Conservation (phyloP, 2,888 invertebrate species). For the Rotaria magnacalcarata region DNA sequence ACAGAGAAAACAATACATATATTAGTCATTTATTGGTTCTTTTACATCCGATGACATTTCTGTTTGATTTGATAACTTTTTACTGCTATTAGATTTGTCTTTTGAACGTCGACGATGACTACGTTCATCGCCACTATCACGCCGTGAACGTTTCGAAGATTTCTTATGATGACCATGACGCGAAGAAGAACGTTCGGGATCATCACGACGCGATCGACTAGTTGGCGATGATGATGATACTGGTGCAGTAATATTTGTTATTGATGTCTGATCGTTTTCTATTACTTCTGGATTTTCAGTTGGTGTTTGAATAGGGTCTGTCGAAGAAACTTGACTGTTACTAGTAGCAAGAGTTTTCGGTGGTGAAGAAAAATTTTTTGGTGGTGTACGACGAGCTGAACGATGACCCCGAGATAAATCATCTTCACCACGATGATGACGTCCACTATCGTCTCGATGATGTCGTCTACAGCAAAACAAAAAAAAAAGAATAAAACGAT, state of each 20-base stretch:
- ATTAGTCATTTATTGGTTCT: slow-evolving; percentile 3
- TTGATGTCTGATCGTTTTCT: background rate
- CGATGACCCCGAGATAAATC: slow-evolving; percentile 16
- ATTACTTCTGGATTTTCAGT: background rate
- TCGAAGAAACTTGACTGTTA: background rate
- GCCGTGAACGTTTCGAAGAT: slow-evolving; percentile 11
- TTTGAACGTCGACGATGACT: slow-evolving; percentile 15
- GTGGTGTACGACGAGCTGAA: background rate
- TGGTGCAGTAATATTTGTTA: background rate
- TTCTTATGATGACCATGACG: slow-evolving; percentile 33
- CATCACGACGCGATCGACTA: slow-evolving; percentile 14
- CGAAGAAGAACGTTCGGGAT: background rate
- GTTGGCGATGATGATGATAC: background rate
- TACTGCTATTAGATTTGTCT: slow-evolving; percentile 27
- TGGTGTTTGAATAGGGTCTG: background rate
- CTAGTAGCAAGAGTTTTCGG: background rate
- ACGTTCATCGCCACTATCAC: slow-evolving; percentile 30
- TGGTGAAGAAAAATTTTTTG: slow-evolving; percentile 22
- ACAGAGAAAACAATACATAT: background rate
- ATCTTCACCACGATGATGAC: background rate
- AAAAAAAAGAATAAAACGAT: background rate
- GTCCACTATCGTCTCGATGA: slow-evolving; percentile 14
- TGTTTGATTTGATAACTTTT: background rate
- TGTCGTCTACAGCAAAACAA: background rate
- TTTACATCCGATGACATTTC: background rate